These are phyloP conservation scores for Plemyria rubiginata DNA, from an alignment of 2,888 invertebrate genomes.

Conservation along the genomic window DNA sequence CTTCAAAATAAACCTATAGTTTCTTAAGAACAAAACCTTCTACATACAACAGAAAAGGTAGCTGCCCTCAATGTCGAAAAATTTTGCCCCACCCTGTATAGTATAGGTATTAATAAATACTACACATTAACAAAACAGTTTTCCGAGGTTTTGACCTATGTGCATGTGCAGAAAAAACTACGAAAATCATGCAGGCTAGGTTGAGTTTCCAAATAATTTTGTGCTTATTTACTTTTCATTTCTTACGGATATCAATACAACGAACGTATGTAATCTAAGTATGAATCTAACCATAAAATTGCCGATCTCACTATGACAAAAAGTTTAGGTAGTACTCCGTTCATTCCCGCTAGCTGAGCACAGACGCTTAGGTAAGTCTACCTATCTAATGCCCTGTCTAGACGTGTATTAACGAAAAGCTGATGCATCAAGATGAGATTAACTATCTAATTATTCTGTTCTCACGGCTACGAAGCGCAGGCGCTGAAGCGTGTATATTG, in stretches of 20 bases:
- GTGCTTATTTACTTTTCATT: background rate
- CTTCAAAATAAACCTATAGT: too few relatives aligned
- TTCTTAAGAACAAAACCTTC: too few relatives aligned
- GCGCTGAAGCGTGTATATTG: slow-evolving; percentile 23
- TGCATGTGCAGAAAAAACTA: too few relatives aligned
- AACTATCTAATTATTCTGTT: slow-evolving; percentile 76
- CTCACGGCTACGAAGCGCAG: slow-evolving; percentile 72
- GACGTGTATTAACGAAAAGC: slow-evolving; percentile 59
- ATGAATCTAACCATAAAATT: background rate
- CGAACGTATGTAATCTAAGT: too few relatives aligned
- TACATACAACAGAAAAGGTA: too few relatives aligned
- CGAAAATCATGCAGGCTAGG: too few relatives aligned
- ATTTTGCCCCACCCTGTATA: too few relatives aligned
- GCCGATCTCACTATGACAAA: background rate
- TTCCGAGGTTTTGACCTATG: too few relatives aligned
- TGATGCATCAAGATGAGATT: slow-evolving; percentile 68
- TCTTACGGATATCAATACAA: background rate
- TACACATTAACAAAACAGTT: too few relatives aligned
- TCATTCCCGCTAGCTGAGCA: slow-evolving; percentile 1
- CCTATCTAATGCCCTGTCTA: slow-evolving; percentile 55
- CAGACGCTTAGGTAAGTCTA: slow-evolving; percentile 26
- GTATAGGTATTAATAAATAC: too few relatives aligned
- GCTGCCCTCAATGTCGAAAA: too few relatives aligned
- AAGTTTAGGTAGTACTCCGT: background rate
- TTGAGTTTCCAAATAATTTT: too few relatives aligned